Percentiles rank a stretch among this genome's conserved stretches.
Evolutionary conservation across 2,888 invertebrate genomes (phyloP).

Genomic region (Nomada flava): DNA sequence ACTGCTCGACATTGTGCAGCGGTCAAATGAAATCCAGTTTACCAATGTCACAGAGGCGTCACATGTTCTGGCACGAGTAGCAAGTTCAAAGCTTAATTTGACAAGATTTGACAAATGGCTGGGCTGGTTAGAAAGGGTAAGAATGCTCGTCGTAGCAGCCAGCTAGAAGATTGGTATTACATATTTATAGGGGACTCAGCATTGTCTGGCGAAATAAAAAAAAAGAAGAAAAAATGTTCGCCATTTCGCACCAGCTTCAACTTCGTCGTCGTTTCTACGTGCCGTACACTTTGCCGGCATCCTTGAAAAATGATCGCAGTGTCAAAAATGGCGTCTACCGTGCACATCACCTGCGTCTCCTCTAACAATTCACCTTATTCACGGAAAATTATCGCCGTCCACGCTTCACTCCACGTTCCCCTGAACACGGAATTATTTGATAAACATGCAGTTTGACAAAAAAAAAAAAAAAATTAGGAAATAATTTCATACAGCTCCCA

Average conservation of each 20-base stretch:
- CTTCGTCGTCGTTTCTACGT: conserved; percentile 50
- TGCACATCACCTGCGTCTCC: conserved; percentile 64
- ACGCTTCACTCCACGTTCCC: conserved; percentile 21
- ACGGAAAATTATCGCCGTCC: conserved; percentile 55
- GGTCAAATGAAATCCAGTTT: neutral
- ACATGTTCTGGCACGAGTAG: neutral
- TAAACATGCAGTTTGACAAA: neutral
- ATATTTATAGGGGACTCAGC: conserved; percentile 64
- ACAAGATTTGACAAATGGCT: conserved; percentile 43
- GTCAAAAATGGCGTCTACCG: conserved; percentile 64
- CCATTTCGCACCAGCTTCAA: conserved; percentile 53
- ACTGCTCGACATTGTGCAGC: neutral
- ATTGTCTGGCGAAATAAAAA: conserved; percentile 46
- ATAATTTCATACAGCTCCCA: no score
- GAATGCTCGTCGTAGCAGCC: conserved; percentile 7
- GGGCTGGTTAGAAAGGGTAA: conserved; percentile 15
- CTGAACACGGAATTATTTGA: conserved; percentile 21
- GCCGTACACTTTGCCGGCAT: conserved; percentile 32
- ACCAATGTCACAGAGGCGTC: neutral
- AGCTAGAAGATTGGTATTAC: conserved; percentile 54
- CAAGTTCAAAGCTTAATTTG: conserved; percentile 36
- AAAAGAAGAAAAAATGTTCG: conserved; percentile 57
- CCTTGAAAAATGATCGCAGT: conserved; percentile 68
- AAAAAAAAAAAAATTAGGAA: no score
- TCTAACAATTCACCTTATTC: conserved; percentile 59